Evolutionary conservation across 2,888 invertebrate species (phyloP), one percentile per base, ranked within the genome.

Genomic region (Branchinecta sandiegonensis): DNA sequence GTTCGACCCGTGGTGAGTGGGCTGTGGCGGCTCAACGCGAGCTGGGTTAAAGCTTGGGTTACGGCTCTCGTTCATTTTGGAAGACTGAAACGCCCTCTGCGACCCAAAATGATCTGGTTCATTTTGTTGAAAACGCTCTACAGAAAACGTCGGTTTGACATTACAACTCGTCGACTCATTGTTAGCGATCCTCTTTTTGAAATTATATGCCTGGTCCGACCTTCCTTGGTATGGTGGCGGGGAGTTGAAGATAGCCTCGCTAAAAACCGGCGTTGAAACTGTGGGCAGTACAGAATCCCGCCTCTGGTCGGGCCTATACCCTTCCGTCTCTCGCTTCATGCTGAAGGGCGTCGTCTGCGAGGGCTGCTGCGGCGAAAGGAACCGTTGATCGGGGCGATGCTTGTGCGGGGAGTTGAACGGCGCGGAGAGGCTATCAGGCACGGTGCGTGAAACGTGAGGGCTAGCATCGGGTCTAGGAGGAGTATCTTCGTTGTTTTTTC

Each of bases 401-500:
- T 56, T 56, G 14, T 56, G 56, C n/a, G 56, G 56, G 10, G 56
- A 56, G 17, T 56, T 56, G 17, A 14, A 56, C 8, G 56, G 56
- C n/a, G 14, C 56, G 6, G 37, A 37, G 17, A 56, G 17, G 17
- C 56, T 17, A 10, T 56, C 56, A 14, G 56, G 56, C n/a, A 14
- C n/a, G 9, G n/a, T 8, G n/a, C 69, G 48, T 6, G 69, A 66
- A 48, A 65, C 56, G 2, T 65, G 65, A 17, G 67, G 67, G 11
- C 66, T 50, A 9, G 66, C 48, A 47, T 69, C 69, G 46, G 66
- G 70, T 12, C 70, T 47, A 6, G 70, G 70, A 8, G 70, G 69
- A 47, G 68, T 70, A 8, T 71, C 88, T 79, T 91, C 90, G 0
- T 87, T 86, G 63, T 90, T 90, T 71, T 90, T 83, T 70, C 90